These are phyloP conservation scores for Podotricha telesiphe DNA, from an alignment of 2,888 invertebrate genomes.

Conservation along the genomic window DNA sequence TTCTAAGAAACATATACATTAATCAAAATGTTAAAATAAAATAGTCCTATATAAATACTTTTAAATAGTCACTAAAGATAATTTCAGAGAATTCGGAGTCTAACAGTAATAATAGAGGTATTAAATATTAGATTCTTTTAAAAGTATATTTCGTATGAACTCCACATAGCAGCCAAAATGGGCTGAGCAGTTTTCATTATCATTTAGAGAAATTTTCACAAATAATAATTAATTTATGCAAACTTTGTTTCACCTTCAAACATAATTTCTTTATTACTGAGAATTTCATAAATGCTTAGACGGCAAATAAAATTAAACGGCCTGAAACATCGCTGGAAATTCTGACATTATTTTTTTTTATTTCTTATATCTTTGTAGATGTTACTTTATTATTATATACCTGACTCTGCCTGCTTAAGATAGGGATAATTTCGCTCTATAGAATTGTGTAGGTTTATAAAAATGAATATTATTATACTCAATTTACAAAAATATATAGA, in stretches of 20 bases:
- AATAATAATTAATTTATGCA: slow-evolving; percentile 14
- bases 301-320: slow-evolving; percentile 36
- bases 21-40: no score
- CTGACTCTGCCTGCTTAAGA: not conserved
- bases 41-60: no score
- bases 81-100: no score
- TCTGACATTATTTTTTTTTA: slow-evolving; percentile 9
- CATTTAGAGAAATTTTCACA: not conserved
- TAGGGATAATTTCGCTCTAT: not conserved
- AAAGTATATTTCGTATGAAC: slow-evolving; percentile 17
- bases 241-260: slow-evolving; percentile 22
- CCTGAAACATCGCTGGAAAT: slow-evolving; percentile 10
- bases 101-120: no score
- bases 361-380: slow-evolving; percentile 9
- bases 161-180: slow-evolving; percentile 23
- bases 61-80: no score
- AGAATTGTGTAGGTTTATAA: not conserved
- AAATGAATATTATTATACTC: not conserved
- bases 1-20: no score
- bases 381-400: not conserved
- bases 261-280: slow-evolving; percentile 35
- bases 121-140: slow-evolving; percentile 13
- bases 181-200: not conserved
- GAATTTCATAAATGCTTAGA: slow-evolving; percentile 36
- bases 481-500: no score